A percentile compares a stretch with the other conserved stretches of the same genome.
These are phyloP conservation scores for Cremastinae sp. DNA, from an alignment of 2,888 invertebrate genomes.

Conservation along the genomic window DNA sequence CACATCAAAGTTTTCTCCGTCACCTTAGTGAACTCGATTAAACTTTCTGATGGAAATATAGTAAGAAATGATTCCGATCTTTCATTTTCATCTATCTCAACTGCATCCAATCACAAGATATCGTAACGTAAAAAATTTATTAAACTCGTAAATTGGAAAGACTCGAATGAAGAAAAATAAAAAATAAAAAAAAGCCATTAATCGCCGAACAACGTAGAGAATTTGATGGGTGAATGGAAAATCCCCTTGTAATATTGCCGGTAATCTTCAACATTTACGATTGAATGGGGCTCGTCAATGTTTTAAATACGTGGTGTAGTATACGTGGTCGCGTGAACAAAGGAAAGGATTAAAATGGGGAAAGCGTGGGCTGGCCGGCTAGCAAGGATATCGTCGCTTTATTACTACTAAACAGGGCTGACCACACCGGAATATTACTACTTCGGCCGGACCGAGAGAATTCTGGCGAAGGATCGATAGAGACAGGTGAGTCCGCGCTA, in stretches of 20 bases:
- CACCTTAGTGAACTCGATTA: too few species aligned
- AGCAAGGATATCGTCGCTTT: constrained; percentile 63
- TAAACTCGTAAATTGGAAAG: too few species aligned
- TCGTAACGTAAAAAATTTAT: too few species aligned
- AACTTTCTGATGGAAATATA: too few species aligned
- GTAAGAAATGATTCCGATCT: too few species aligned
- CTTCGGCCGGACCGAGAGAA: constrained; percentile 45
- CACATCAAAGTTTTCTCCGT: too few species aligned
- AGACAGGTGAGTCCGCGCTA: constrained; percentile 13
- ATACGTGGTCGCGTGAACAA: constrained; percentile 8
- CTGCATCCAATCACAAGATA: too few species aligned
- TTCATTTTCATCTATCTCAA: too few species aligned
- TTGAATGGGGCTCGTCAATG: constrained; percentile 27
- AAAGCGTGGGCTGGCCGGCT: constrained; percentile 1
- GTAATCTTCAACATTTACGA: constrained; percentile 19
- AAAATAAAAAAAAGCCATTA: too few species aligned
- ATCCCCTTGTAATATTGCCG: constrained; percentile 39
- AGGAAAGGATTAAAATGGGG: constrained; percentile 19
- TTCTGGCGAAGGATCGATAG: constrained; percentile 41
- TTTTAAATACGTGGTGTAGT: background rate
- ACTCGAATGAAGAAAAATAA: too few species aligned
- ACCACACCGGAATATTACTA: constrained; percentile 74
- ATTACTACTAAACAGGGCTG: constrained; percentile 75
- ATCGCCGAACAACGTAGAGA: too few species aligned
- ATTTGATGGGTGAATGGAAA: constrained; percentile 50